Evolutionary conservation across 2,797 vertebrate genomes (phyloP).

Genomic region (Pseudomugil gertrudae): DNA sequence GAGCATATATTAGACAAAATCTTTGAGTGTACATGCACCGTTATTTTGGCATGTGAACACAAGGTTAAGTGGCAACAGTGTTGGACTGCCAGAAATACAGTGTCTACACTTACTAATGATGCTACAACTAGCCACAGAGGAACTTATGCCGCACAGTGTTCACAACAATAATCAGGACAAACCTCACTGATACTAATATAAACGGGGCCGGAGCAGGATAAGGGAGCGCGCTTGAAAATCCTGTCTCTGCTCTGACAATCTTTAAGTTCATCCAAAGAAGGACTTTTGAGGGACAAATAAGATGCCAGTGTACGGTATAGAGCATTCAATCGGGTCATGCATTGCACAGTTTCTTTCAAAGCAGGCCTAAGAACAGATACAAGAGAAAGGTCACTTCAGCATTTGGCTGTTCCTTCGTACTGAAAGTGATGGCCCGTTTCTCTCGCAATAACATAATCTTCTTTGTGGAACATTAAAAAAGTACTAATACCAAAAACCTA

Average conservation of each 20-base stretch:
- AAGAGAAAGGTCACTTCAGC: slow-evolving; percentile 68
- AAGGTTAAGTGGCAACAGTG: slow-evolving; percentile 56
- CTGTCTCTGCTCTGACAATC: slow-evolving; percentile 66
- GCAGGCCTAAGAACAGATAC: slow-evolving; percentile 71
- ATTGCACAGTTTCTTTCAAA: slow-evolving; percentile 90
- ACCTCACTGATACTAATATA: slow-evolving; percentile 59
- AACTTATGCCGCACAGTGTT: slow-evolving; percentile 51
- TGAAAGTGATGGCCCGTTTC: slow-evolving; percentile 49
- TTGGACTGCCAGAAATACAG: slow-evolving; percentile 53
- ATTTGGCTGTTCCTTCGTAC: slow-evolving; percentile 82
- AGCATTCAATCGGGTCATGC: slow-evolving; percentile 86
- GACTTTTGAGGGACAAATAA: slow-evolving; percentile 34
- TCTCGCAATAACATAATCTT: slow-evolving; percentile 81
- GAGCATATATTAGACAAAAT: slow-evolving; percentile 42
- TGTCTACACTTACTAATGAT: slow-evolving; percentile 59
- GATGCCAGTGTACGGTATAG: slow-evolving; percentile 69
- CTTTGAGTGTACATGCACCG: slow-evolving; percentile 54
- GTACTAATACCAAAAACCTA: slow-evolving; percentile 55
- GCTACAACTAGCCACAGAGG: slow-evolving; percentile 65
- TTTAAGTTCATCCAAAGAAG: slow-evolving; percentile 70
- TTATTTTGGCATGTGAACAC: slow-evolving; percentile 58
- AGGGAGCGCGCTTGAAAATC: slow-evolving; percentile 43
- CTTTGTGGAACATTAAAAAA: slow-evolving; percentile 67
- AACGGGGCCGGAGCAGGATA: slow-evolving; percentile 42
- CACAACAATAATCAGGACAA: slow-evolving; percentile 55